phyloP scores from a whole-genome alignment of 1,140 invertebrate species.

The Apis laboriosa region DNA sequence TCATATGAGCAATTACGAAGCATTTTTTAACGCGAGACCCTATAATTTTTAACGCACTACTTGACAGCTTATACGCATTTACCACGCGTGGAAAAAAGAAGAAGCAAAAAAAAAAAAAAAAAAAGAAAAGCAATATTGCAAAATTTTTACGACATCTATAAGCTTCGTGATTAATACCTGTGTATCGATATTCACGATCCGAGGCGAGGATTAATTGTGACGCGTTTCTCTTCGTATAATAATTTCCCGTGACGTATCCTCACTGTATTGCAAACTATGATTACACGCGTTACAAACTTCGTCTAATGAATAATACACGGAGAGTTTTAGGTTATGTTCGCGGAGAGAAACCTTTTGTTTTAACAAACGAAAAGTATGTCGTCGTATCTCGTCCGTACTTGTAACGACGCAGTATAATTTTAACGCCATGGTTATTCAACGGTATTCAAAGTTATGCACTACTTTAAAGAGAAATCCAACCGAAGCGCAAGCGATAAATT shows the following conservation, averaged over 20 bases:
- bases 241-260: neutral
- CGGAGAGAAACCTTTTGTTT: slow-evolving; percentile 16
- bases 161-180: neutral
- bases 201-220: slow-evolving; percentile 12
- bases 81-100: neutral
- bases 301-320: slow-evolving; percentile 3
- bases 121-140: neutral
- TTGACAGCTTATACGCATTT: neutral
- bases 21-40: neutral
- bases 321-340: slow-evolving; percentile 1
- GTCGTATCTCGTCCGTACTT: neutral
- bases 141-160: neutral
- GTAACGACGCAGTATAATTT: neutral
- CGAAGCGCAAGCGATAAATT: neutral
- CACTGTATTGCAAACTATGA: neutral
- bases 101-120: neutral
- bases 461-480: neutral
- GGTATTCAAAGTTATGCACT: neutral
- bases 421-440: neutral
- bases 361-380: slow-evolving; percentile 17
- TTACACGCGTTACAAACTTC: neutral
- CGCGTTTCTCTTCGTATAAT: neutral
- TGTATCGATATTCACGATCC: neutral
- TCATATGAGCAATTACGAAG: slow-evolving; percentile 15
- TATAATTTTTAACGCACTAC: slow-evolving; percentile 28